Evolutionary conservation across 2,888 invertebrate species (phyloP).

Genomic region (Folsomia manolachei): DNA sequence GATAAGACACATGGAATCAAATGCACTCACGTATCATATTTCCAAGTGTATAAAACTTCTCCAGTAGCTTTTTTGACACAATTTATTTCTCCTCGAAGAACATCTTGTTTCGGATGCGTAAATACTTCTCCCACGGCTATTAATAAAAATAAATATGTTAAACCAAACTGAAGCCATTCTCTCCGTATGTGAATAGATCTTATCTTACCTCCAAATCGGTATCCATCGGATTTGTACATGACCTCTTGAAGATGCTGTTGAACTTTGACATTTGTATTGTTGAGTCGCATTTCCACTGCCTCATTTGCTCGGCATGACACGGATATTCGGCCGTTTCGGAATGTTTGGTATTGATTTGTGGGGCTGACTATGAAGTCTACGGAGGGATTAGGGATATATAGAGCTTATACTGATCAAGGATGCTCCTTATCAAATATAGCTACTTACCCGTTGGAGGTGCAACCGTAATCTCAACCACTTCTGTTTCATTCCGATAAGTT

Average conservation of each 20-base stretch:
- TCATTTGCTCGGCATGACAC: slow-evolving; percentile 39
- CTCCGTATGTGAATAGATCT: slow-evolving; percentile 33
- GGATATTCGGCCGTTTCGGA: slow-evolving; percentile 29
- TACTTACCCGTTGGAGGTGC: slow-evolving; percentile 28
- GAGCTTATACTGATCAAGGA: background rate
- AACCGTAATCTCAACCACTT: slow-evolving; percentile 40
- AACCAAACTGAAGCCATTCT: too few species aligned
- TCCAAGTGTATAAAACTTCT: slow-evolving; percentile 37
- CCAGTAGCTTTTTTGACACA: slow-evolving; percentile 32
- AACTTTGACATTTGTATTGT: slow-evolving; percentile 27
- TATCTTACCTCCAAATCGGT: slow-evolving; percentile 37
- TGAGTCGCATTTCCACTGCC: slow-evolving; percentile 36
- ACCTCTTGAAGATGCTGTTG: slow-evolving; percentile 35
- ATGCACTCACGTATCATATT: slow-evolving; percentile 42
- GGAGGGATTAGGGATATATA: background rate
- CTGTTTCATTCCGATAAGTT: slow-evolving; percentile 37
- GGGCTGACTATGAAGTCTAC: slow-evolving; percentile 34
- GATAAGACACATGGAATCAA: too few species aligned
- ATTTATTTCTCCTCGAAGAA: slow-evolving; percentile 32
- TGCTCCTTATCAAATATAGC: too few species aligned
- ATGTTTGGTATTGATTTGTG: slow-evolving; percentile 31
- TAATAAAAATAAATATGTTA: too few species aligned
- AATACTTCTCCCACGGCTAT: slow-evolving; percentile 2
- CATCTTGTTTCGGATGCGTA: slow-evolving; percentile 33
- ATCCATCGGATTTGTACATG: slow-evolving; percentile 31